Evolutionary conservation across 2,797 vertebrate species (phyloP), one percentile per base, ranked within the genome.

Genomic region (Sebastes reedi): DNA sequence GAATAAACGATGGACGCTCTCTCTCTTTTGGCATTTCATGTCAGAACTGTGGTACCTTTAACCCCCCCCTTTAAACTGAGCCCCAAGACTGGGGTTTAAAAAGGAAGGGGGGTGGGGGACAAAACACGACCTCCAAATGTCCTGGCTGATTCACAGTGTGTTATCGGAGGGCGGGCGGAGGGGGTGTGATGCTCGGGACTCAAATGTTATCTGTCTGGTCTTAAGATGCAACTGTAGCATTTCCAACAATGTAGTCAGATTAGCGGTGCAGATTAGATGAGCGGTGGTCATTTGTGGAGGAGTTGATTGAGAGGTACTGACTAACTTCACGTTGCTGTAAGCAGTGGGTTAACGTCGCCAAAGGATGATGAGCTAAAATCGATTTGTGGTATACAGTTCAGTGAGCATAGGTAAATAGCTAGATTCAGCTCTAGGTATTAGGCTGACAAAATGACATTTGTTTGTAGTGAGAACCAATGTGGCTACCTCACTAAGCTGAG

Each of bases 401-500:
- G 88, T 78, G 77, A 89, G 89, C 87, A 85, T 91, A 88, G 85
- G 84, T 89, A 65, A 87, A 93, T 89, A 90, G 91, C 84, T 92
- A 90, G 92, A 89, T 83, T 91, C 91, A 89, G 88, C 92, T 89
- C 81, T 88, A 93, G 91, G 88, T 87, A 82, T 92, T 89, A 89
- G 80, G 91, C 94, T 96, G 96, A 97, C 84, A 92, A 94, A 94
- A 94, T 91, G 94, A 95, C 92, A 93, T 93, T 94, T 97, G 94
- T 97, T 98, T 98, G 96, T 96, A 97, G 96, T 96, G 97, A 97
- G 97, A 98, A 96, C 96, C 96, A 97, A 96, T 96, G 97, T 98
- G 98, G 97, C 98, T 99, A 98, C 97, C 98, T 99, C 97, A 99
- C 97, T 97, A 96, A 97, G 94, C 95, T 96, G 97, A 98, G 97